Evolutionary conservation across 2,113 vertebrate genomes (phyloP), one percentile per base, ranked within the genome.

Genomic region (Pholis gunnellus): DNA sequence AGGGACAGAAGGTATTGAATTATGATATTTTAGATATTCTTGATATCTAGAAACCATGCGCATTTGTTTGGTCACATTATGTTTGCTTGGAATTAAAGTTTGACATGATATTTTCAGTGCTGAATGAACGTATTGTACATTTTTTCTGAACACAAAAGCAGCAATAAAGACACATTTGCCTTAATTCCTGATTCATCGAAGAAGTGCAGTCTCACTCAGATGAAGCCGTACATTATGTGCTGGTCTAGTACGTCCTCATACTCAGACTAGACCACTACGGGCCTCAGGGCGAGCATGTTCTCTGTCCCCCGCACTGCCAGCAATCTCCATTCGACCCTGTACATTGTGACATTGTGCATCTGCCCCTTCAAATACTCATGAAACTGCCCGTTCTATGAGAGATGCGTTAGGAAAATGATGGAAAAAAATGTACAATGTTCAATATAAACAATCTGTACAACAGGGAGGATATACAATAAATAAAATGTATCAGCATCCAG

Each of bases 281-380:
- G 80, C 89, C 86, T 87, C 50, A 46, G 84, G 89, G 75, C 0
- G 22, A 81, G 27, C 74, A 52, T 85, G 89, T 88, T 87, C 89
- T 89, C 79, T 73, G 87, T 74, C 75, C 68, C 78, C 79, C 9
- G 2, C 52, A 82, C 72, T 64, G 57, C 75, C 72, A 63, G 56
- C 20, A 9, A 81, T 86, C 69, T 88, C 74, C 56, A 83, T 76
- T 84, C 2, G 4, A 87, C 85, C 66, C 74, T 74, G 57, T 60
- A 70, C 56, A 75, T 59, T 74, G 31, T 81, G 75, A 92, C 81
- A 78, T 42, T 77, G 67, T 79, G 81, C 77, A 88, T 90, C 69
- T 82, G 79, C 61, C 70, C 73, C 17, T 29, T 86, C 71, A 63
- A 67, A 75, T 67, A 74, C 56, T 67, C 52, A 74, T 61, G 25